Evolutionary conservation across 2,797 vertebrate genomes (phyloP).

Genomic region (Falco cherrug): DNA sequence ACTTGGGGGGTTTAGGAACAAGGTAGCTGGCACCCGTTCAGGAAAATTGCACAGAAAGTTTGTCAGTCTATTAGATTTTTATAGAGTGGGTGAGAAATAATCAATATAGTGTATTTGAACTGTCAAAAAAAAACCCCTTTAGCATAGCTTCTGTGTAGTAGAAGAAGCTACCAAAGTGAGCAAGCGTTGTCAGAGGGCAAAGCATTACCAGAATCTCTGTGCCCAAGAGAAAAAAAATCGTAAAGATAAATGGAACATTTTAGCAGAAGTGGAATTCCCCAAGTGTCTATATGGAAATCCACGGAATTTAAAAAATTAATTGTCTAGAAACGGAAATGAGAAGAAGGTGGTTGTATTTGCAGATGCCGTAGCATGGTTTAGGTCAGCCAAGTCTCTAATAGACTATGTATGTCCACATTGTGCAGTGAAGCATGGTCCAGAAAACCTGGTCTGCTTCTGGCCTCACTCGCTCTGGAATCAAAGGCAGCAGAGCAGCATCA

Average conservation of each 20-base stretch:
- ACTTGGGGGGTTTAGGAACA: neutral
- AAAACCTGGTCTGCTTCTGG: neutral
- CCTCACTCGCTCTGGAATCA: neutral
- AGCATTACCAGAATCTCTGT: neutral
- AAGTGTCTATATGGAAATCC: rapidly evolving
- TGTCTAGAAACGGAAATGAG: neutral
- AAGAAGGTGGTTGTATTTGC: neutral
- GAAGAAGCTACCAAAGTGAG: neutral
- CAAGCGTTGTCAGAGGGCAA: neutral
- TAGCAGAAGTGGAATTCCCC: neutral
- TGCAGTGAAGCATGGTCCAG: neutral
- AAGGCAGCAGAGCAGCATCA: neutral
- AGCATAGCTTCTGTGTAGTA: neutral
- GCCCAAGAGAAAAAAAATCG: neutral
- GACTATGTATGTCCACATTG: neutral
- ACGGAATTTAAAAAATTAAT: neutral
- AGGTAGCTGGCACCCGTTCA: neutral
- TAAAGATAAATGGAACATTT: neutral
- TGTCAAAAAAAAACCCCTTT: neutral
- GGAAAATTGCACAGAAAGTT: neutral
- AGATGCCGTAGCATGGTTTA: neutral
- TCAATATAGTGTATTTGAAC: neutral
- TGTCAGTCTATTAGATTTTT: constrained; percentile 4
- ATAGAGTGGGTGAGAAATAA: neutral
- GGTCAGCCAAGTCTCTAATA: neutral